These are phyloP conservation scores for Polypedilum pembai DNA, from an alignment of 1,140 invertebrate species.

Conservation along the genomic window DNA sequence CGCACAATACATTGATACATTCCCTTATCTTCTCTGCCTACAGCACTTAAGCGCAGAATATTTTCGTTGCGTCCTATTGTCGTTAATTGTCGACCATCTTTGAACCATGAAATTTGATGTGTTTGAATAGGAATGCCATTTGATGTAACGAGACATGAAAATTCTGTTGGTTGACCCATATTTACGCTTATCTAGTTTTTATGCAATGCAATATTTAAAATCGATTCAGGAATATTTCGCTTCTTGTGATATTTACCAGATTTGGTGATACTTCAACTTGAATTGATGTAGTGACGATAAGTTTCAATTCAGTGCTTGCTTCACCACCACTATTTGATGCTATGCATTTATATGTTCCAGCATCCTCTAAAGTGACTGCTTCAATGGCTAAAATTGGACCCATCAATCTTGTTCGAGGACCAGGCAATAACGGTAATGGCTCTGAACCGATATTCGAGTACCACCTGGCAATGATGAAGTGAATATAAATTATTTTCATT, in stretches of 20 bases:
- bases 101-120: conserved; percentile 56
- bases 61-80: conserved; percentile 56
- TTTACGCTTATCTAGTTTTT: conserved; percentile 55
- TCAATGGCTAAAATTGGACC: conserved; percentile 65
- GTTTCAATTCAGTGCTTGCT: conserved; percentile 49
- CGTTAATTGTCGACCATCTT: conserved; percentile 63
- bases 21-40: conserved; percentile 67
- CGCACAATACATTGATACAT: conserved; percentile 81
- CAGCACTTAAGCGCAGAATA: conserved; percentile 56
- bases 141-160: conserved; percentile 57
- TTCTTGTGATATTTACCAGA: conserved; percentile 36
- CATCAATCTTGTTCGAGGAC: conserved; percentile 55
- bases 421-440: conserved; percentile 53
- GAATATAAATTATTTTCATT: too few relatives aligned
- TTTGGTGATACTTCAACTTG: conserved; percentile 62
- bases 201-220: too few relatives aligned
- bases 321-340: conserved; percentile 63
- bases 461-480: background rate
- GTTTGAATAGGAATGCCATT: conserved; percentile 41
- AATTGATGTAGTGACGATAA: conserved; percentile 59
- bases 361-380: conserved; percentile 61
- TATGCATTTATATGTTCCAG: conserved; percentile 60
- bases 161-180: conserved; percentile 66
- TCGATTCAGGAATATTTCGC: too few relatives aligned
- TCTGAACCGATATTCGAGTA: conserved; percentile 7